Evolutionary conservation across 2,888 invertebrate genomes (phyloP).

Genomic region (Pristionchus mayeri): DNA sequence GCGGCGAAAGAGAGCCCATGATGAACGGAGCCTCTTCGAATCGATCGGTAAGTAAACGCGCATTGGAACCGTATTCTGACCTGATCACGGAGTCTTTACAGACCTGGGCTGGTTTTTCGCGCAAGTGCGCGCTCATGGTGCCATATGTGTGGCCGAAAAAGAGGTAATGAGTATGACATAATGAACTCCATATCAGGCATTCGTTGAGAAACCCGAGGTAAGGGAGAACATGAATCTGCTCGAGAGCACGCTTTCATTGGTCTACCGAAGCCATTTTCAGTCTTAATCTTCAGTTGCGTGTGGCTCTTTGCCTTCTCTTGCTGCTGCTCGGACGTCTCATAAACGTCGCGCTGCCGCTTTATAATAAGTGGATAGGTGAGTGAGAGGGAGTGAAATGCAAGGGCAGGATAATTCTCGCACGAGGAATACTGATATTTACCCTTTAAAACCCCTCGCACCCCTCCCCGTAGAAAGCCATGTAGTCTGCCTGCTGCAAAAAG

Average conservation of each 20-base stretch:
- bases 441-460: too few relatives aligned
- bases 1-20: background rate
- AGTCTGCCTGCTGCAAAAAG: too few relatives aligned
- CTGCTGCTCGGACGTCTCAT: constrained; percentile 87
- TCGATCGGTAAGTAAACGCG: constrained; percentile 13
- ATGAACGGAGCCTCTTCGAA: background rate
- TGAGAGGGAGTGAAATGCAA: too few relatives aligned
- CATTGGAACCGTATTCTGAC: background rate
- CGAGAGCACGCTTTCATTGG: background rate
- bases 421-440: too few relatives aligned
- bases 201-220: too few relatives aligned
- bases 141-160: constrained; percentile 94
- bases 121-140: constrained; percentile 65
- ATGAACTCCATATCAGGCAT: background rate
- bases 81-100: constrained; percentile 48
- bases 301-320: constrained; percentile 86
- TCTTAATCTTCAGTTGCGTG: constrained; percentile 85
- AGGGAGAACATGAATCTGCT: too few relatives aligned
- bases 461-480: too few relatives aligned
- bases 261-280: constrained; percentile 77
- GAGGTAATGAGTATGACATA: constrained; percentile 40
- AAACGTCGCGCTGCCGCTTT: constrained; percentile 93
- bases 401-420: too few relatives aligned
- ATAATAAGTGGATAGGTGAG: constrained; percentile 91
- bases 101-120: constrained; percentile 67